A percentile compares a stretch with the other conserved stretches of the same genome.
Conservation (phyloP, 2,797 vertebrate genomes). For the Borostomias antarcticus region DNA sequence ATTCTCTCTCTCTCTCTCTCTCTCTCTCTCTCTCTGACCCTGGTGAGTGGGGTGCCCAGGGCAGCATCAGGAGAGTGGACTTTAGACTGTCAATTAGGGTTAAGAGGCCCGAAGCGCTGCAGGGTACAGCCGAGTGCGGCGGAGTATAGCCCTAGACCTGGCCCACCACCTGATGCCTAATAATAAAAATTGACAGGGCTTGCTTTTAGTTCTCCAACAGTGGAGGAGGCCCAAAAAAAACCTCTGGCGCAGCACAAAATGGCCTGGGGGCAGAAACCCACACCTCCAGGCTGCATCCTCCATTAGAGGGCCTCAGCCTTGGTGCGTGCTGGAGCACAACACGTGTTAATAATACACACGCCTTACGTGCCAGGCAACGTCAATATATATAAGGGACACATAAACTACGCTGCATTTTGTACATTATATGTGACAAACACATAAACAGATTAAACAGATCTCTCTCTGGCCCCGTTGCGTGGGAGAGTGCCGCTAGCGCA, state of each 20-base stretch:
- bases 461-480: too few species aligned
- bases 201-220: constrained; percentile 65
- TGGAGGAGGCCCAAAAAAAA: constrained; percentile 42
- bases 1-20: constrained; percentile 21
- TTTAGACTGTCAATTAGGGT: constrained; percentile 73
- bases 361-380: constrained; percentile 21
- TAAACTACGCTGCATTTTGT: not conserved
- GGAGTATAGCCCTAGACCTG: constrained; percentile 45
- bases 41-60: not conserved
- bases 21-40: not conserved
- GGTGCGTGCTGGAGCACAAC: constrained; percentile 24
- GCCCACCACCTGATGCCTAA: constrained; percentile 67
- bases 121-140: constrained; percentile 56
- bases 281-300: constrained; percentile 58
- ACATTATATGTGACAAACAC: not conserved
- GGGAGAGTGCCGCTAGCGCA: too few species aligned
- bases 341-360: constrained; percentile 46
- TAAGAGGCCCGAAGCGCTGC: constrained; percentile 64
- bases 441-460: too few species aligned
- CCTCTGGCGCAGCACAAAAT: constrained; percentile 50
- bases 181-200: constrained; percentile 71
- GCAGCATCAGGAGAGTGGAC: constrained; percentile 54
- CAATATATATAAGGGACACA: not conserved
- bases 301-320: constrained; percentile 37
- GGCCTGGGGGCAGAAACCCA: constrained; percentile 48